Base-by-base conservation (phyloP, 2,888 invertebrate genomes). In the Mimachlamys varia region DNA sequence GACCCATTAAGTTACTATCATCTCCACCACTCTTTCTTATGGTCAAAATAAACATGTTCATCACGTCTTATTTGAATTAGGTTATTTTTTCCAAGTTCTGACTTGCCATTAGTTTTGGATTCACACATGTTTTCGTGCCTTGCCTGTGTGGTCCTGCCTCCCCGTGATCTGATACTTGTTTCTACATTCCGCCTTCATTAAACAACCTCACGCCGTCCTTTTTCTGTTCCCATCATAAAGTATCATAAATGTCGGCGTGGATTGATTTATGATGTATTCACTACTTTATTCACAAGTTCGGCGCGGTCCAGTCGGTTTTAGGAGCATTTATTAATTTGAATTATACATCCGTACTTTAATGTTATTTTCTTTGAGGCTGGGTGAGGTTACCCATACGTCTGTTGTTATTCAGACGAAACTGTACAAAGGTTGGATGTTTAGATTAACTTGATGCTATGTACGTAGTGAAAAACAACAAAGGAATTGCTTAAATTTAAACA, bases 201-300 rank as follows among this genome's bases (percentile, higher is more conserved):
- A 76, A 76, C 76, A 12, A 58, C 76, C 76, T 33, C 27, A 76
- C 76, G 76, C 76, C 62, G n/a, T n/a, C n/a, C n/a, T n/a, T 76
- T 76, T 76, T 76, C 33, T 76, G 76, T 76, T 76, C 76, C 76
- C 76, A 76, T 76, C 76, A 76, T 76, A 76, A 76, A 76, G 76
- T 10, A 76, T 76, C 76, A 76, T 76, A 76, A 76, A 76, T 15
- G 76, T 76, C 76, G 15, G 76, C 22, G 33, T 10, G 4, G 76
- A 76, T 19, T 76, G 76, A 76, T 76, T 76, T 76, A 76, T 76
- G 7, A 27, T 27, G 33, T 33, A 76, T 76, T 76, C 76, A 76
- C 22, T 76, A 27, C 12, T 76, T 76, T 76, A 76, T 76, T 76
- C 76, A 76, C 76, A 76, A 76, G 76, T 76, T 76, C 76, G 76